Evolutionary conservation across 1,140 invertebrate genomes (phyloP), one percentile per base, ranked within the genome.

Genomic region (Micrasema longulum): DNA sequence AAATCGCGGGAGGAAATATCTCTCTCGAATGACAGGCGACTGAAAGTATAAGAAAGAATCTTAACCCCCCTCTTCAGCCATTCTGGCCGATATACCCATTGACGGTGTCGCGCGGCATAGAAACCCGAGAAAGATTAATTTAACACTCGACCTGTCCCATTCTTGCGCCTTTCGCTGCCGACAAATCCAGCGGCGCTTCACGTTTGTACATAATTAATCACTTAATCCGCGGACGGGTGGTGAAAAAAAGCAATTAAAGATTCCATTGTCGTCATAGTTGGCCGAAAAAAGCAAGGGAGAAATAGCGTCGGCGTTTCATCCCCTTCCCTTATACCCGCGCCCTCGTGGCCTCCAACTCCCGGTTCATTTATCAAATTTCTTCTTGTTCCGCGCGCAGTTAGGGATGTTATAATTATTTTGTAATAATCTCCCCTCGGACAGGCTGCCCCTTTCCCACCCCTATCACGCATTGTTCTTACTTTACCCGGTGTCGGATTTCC

Each of bases 121-220:
- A 63, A 69, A 55, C 69, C 45, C 48, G 43, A 66, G 71, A 43
- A 66, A 74, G 73, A 74, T 74, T 74, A 74, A 74, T 74, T 71
- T 75, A 68, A 69, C 53, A 63, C 69, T 48, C 64, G 64, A 69
- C 55, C 73, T 63, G 69, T 75, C 73, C 65, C 48, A 68, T 68
- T 60, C 48, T 26, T 35, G 64, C 47, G 64, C 35, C 31, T 20
- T 45, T 36, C 47, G 41, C 62, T 31, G 18, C 62, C 62, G 62
- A 48, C 41, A 65, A 65, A 65, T 74, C 72, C 69, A 63, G 69
- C 69, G 73, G 65, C 57, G 74, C 53, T 60, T 26, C 67, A 70
- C 69, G 69, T 75, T 75, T 70, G 70, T 70, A 75, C 70, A 75
- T 75, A 75, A 75, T 75, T 75, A 75, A 75, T 75, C 74, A 75